A percentile compares a stretch with the other conserved stretches of the same genome.
Evolutionary conservation across 1,140 invertebrate species (phyloP).

Genomic region (Neodiprion lecontei): DNA sequence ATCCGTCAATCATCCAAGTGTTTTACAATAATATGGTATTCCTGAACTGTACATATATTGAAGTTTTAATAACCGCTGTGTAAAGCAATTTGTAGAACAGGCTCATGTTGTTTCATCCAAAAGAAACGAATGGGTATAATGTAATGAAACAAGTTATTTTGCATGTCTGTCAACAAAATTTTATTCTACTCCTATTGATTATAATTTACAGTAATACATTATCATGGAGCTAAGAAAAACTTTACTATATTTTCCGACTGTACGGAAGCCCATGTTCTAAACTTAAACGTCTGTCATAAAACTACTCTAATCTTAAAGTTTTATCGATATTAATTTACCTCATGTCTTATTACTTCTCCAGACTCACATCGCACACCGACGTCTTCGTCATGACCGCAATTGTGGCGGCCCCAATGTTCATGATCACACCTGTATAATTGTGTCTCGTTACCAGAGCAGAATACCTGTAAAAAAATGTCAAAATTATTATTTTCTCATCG

Average conservation of each 20-base stretch:
- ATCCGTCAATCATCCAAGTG: too few species aligned
- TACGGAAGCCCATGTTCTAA: too few species aligned
- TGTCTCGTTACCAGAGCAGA: conserved; percentile 74
- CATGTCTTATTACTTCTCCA: conserved; percentile 37
- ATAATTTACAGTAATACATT: conserved; percentile 3
- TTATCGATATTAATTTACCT: conserved; percentile 45
- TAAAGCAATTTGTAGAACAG: too few species aligned
- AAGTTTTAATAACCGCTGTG: too few species aligned
- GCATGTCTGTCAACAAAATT: neutral
- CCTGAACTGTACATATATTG: too few species aligned
- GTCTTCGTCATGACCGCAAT: conserved; percentile 80
- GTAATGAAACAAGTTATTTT: too few species aligned
- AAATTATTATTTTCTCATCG: conserved; percentile 28
- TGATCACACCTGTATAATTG: conserved; percentile 69
- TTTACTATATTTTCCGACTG: too few species aligned
- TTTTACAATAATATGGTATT: too few species aligned
- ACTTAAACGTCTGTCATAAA: too few species aligned
- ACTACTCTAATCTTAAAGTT: too few species aligned
- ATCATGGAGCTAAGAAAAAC: neutral
- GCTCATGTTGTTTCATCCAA: too few species aligned
- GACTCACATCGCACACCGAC: conserved; percentile 70
- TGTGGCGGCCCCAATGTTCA: conserved; percentile 73
- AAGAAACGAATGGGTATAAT: too few species aligned
- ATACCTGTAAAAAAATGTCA: conserved; percentile 60
- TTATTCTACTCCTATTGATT: neutral